Percentiles rank a stretch among this genome's conserved stretches.
These are phyloP conservation scores for Parambassis ranga DNA, from an alignment of 2,797 vertebrate species.

Conservation along the genomic window DNA sequence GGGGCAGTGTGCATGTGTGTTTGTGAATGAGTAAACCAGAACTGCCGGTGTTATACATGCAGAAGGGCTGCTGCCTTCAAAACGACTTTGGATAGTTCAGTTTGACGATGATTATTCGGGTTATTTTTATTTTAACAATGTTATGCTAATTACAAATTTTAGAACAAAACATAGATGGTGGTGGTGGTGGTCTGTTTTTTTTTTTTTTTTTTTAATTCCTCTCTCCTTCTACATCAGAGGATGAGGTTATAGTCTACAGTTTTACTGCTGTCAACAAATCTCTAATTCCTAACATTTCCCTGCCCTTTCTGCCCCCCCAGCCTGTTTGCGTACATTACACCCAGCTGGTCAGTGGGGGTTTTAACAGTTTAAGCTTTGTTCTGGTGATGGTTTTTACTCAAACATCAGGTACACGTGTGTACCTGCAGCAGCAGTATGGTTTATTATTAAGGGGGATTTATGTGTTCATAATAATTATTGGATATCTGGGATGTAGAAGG, in stretches of 20 bases:
- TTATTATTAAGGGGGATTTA: too few species aligned
- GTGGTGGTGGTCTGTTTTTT: background rate
- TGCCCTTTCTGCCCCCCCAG: too few species aligned
- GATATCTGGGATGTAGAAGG: background rate
- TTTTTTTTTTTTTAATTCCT: background rate
- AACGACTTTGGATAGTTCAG: background rate
- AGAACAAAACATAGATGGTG: conserved; percentile 9
- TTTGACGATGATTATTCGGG: conserved; percentile 20
- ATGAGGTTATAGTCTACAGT: background rate
- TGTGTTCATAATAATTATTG: too few species aligned
- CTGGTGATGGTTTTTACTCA: too few species aligned
- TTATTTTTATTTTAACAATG: conserved; percentile 11
- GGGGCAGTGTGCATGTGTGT: background rate
- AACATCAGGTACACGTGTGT: background rate
- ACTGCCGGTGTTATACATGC: conserved; percentile 27
- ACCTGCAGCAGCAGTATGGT: too few species aligned
- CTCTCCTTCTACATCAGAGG: background rate
- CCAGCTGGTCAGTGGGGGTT: background rate
- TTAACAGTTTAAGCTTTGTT: too few species aligned
- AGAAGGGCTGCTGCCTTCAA: conserved; percentile 50
- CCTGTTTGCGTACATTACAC: too few species aligned
- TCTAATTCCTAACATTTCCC: background rate
- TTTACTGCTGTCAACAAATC: conserved; percentile 13
- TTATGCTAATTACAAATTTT: conserved; percentile 8
- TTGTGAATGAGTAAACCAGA: conserved; percentile 10